Evolutionary conservation across 1,140 invertebrate genomes (phyloP).

Genomic region (Philotrypesis tridentata): DNA sequence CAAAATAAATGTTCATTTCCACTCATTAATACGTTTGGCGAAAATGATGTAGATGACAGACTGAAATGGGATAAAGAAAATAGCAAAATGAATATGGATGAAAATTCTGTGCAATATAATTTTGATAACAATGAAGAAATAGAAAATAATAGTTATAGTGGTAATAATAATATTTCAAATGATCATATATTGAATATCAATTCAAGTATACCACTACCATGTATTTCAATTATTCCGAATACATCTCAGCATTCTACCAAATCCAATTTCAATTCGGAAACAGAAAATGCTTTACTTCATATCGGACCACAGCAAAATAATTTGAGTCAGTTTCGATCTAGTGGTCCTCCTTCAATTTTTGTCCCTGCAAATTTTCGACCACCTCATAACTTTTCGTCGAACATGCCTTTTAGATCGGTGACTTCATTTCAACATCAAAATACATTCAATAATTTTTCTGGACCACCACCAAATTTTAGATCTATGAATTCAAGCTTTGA

Average conservation of each 20-base stretch:
- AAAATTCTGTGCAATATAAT: conserved; percentile 51
- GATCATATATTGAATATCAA: conserved; percentile 68
- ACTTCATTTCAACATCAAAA: conserved; percentile 62
- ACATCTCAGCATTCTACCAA: conserved; percentile 3
- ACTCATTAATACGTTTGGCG: conserved; percentile 57
- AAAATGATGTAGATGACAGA: conserved; percentile 58
- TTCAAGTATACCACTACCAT: conserved; percentile 61
- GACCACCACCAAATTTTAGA: conserved; percentile 65
- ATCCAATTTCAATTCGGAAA: conserved; percentile 49
- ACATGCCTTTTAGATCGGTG: conserved; percentile 66
- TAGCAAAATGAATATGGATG: conserved; percentile 45
- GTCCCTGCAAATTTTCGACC: conserved; percentile 63
- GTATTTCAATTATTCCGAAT: conserved; percentile 56
- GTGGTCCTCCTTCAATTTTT: conserved; percentile 55
- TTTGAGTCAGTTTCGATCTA: conserved; percentile 24
- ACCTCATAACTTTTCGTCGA: conserved; percentile 60
- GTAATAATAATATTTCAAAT: conserved; percentile 53
- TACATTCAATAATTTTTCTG: conserved; percentile 61
- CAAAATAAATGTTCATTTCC: conserved; percentile 53
- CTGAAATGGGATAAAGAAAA: conserved; percentile 63
- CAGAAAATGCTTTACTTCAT: conserved; percentile 57
- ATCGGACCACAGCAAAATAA: conserved; percentile 60
- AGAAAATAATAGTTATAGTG: conserved; percentile 49
- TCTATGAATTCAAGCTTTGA: conserved; percentile 56
- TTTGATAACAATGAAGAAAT: conserved; percentile 63